Evolutionary conservation across 1,140 invertebrate genomes (phyloP).

Genomic region (Paralvinella palmiformis): DNA sequence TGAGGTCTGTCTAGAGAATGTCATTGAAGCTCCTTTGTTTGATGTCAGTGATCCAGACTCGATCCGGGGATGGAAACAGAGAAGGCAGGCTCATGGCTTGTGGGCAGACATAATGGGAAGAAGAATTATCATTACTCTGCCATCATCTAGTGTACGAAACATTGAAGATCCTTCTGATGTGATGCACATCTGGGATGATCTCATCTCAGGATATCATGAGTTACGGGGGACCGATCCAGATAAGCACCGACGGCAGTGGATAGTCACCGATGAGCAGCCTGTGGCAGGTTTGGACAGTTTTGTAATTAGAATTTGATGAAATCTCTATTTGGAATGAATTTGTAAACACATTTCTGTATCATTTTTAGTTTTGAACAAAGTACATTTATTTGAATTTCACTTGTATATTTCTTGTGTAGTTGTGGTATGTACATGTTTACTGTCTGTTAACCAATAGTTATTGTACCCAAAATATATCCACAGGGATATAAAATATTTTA

Average conservation of each 20-base stretch:
- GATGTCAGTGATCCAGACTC: constrained; percentile 5
- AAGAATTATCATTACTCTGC: constrained; percentile 25
- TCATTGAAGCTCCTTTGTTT: constrained; percentile 9
- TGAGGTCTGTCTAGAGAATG: constrained; percentile 2
- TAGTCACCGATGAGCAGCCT: constrained; percentile 28
- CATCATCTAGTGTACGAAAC: constrained; percentile 20
- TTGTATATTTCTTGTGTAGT: too few relatives aligned
- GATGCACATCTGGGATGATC: constrained; percentile 23
- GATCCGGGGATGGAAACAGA: constrained; percentile 7
- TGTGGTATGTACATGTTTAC: too few relatives aligned
- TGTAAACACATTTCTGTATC: too few relatives aligned
- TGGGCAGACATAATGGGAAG: constrained; percentile 29
- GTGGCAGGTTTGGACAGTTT: too few relatives aligned
- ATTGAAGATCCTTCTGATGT: constrained; percentile 18
- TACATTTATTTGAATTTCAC: too few relatives aligned
- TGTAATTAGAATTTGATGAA: too few relatives aligned
- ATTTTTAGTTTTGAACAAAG: too few relatives aligned
- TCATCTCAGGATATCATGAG: constrained; percentile 21
- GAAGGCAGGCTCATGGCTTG: constrained; percentile 19
- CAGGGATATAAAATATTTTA: too few relatives aligned
- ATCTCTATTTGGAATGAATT: too few relatives aligned
- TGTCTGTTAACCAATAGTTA: too few relatives aligned
- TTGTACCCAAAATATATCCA: too few relatives aligned
- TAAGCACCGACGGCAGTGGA: constrained; percentile 18
- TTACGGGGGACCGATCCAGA: constrained; percentile 21